Evolutionary conservation across 1,140 invertebrate genomes (phyloP), one percentile per base, ranked within the genome.

Genomic region (Drosophila ohnishii): DNA sequence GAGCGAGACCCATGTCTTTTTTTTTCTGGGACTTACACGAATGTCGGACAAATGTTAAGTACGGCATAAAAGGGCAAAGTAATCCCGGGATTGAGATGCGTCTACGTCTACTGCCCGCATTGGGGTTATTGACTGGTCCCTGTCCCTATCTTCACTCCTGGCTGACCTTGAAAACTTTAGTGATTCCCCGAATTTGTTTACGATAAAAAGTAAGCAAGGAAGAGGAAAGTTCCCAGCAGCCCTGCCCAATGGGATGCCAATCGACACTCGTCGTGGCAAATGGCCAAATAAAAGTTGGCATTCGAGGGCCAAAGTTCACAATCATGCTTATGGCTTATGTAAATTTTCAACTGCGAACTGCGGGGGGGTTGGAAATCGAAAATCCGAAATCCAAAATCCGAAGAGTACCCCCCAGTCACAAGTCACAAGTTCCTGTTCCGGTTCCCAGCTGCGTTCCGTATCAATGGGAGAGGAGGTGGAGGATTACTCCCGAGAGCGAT

Each of bases 291-390:
- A 57, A 75, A 78, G 53, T 77, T 79, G 51, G 8, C 37, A 76
- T 73, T 87, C 78, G 82, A 69, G 74, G 71, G 56, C 78, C 65
- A 87, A 86, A 86, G 84, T 86, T 86, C 79, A 79, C 85, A 86
- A 70, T 77, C 47, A 65, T 80, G 75, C 75, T 88, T 75, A 75
- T 67, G 73, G 73, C 75, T 70, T 88, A 88, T 88, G 83, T 77
- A 88, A 86, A 87, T 86, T 77, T 70, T 35, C 35, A 39, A 35
- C 40, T 45, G 34, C 32, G 22, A 32, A 39, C 40, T 32, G 34
- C 37, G 42, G 44, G 56, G 35, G 13, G 25, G 19, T 56, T 6
- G 56, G 58, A 66, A 78, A 69, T 65, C 39, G 57, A 50, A 50
- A 65, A 53, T 53, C 9, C n/a, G 11, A 50, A 50, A 32, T 50